Conservation (phyloP, 2,113 vertebrate species). For the Plotosus lineatus region DNA sequence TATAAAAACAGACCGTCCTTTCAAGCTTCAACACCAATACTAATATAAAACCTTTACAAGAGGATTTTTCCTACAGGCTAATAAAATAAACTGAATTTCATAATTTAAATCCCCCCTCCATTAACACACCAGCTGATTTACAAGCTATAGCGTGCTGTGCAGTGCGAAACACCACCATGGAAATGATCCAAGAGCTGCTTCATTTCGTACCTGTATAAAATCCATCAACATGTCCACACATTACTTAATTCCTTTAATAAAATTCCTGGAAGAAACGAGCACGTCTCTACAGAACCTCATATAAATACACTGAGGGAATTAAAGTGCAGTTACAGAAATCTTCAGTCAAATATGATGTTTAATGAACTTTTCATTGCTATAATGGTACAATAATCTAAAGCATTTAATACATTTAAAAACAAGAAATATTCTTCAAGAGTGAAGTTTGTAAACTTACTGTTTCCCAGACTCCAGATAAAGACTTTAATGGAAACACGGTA, state of each 20-base stretch:
- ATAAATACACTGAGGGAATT: not conserved
- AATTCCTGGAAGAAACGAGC: not conserved
- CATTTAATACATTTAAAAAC: not conserved
- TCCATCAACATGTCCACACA: not conserved
- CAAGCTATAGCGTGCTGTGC: not conserved
- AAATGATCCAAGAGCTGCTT: not conserved
- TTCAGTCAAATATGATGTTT: not conserved
- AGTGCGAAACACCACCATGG: not conserved
- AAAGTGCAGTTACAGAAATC: not conserved
- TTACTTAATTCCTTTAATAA: not conserved
- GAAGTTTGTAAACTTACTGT: constrained; percentile 13
- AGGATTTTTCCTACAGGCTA: not conserved
- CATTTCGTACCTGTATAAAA: not conserved
- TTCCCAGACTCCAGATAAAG: constrained; percentile 5
- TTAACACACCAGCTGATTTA: not conserved
- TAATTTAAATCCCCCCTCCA: not conserved
- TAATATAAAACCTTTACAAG: not conserved
- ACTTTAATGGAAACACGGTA: not conserved
- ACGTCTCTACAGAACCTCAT: not conserved
- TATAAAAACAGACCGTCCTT: not conserved
- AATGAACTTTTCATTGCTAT: not conserved
- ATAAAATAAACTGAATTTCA: not conserved
- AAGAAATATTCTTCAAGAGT: constrained; percentile 2
- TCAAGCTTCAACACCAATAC: not conserved
- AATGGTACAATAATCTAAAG: not conserved